phyloP scores from a whole-genome alignment of 2,113 vertebrate genomes.

The Corvus moneduloides region DNA sequence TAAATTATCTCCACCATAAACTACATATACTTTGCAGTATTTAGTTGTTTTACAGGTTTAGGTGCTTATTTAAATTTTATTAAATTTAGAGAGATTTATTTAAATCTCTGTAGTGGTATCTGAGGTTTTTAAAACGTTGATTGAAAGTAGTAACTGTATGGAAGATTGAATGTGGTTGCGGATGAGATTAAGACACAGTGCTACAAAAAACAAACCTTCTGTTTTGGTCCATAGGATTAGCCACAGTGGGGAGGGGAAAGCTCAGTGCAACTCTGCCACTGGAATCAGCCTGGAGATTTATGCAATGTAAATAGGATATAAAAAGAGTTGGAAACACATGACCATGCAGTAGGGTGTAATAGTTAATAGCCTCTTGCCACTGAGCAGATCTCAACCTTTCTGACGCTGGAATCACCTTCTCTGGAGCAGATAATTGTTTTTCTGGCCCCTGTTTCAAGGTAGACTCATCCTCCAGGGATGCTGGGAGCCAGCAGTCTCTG shows the following conservation, averaged over 20 bases:
- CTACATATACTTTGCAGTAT: slow-evolving; percentile 1
- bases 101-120: slow-evolving; percentile 6
- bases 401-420: not conserved
- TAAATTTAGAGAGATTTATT: not conserved
- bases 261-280: not conserved
- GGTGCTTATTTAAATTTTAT: slow-evolving; percentile 29
- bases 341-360: not conserved
- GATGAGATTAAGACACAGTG: not conserved
- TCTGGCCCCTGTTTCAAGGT: not conserved
- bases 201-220: not conserved
- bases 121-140: not conserved
- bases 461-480: not conserved
- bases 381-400: not conserved
- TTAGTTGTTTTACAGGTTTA: slow-evolving; percentile 43
- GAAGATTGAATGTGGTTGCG: not conserved
- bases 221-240: not conserved
- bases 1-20: slow-evolving; percentile 59
- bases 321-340: not conserved
- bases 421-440: not conserved
- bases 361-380: not conserved
- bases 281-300: not conserved
- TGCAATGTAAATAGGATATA: not conserved
- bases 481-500: not conserved
- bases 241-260: not conserved
- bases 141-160: not conserved